Evolutionary conservation across 2,888 invertebrate genomes (phyloP), one percentile per base, ranked within the genome.

Genomic region (Erynnis tages): DNA sequence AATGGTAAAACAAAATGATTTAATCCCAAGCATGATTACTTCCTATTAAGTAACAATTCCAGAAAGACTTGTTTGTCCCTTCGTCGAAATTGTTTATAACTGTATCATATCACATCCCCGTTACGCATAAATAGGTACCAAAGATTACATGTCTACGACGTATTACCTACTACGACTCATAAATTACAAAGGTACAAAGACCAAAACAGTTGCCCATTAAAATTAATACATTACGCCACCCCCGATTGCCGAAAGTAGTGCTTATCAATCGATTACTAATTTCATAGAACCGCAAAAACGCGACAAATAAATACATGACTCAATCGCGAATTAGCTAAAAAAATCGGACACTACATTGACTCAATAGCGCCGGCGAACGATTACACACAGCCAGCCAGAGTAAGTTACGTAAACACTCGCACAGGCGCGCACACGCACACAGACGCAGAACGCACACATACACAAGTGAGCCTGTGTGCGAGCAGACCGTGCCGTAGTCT

Each of bases 351-450:
- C 75, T 73, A 77, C 76, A 79, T 78, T 85, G 85, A 86, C 69
- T 85, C 84, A 86, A 85, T 79, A 82, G 66, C 69, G 69, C 73
- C 67, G 63, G 63, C 70, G 68, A 78, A 68, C 79, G 81, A 85
- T 87, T 86, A 87, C 81, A 82, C 76, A 74, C 71, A 64, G 73
- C 54, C 71, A 64, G 73, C 54, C 57, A 59, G 66, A 66, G 69
- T 29, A 67, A 69, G 82, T 89, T 89, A 89, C 88, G 87, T 89
- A 89, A 89, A 86, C 73, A 61, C n/a, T n/a, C n/a, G n/a, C n/a
- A n/a, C n/a, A n/a, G n/a, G n/a, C n/a, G n/a, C n/a, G 21, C 5
- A 5, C 21, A 35, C 81, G n/a, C 81, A 79, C 80, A 82, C 82
- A 54, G 19, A 19, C 23, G 54, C 19, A 25, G 0, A 6, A 59